Evolutionary conservation across 92 coral and sea anemone genomes (phyloP).

Genomic region (Parazoanthus atlanticus): DNA sequence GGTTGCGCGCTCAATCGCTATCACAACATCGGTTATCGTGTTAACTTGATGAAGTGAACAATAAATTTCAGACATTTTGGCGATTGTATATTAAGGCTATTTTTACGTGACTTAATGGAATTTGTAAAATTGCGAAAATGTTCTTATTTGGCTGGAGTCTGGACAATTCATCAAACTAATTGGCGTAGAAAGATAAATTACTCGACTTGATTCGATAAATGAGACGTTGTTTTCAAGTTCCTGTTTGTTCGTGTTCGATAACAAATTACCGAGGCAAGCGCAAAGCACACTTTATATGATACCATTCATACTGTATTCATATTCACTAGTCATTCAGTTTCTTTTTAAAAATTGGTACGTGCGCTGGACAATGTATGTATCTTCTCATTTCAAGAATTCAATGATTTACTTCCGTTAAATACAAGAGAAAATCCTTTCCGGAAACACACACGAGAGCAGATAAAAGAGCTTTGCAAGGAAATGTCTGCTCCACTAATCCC

Average conservation of each 20-base stretch:
- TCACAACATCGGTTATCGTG: conserved; percentile 4
- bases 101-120: conserved; percentile 45
- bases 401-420: conserved; percentile 42
- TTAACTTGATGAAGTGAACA: conserved; percentile 9
- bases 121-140: conserved; percentile 29
- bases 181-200: conserved; percentile 12
- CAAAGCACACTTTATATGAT: not conserved
- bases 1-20: conserved; percentile 8
- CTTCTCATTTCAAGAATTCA: conserved; percentile 46
- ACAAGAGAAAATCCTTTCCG: conserved; percentile 48
- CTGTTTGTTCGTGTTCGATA: not conserved
- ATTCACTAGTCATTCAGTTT: not conserved
- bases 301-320: not conserved
- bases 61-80: conserved; percentile 23
- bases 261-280: not conserved
- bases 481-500: conserved; percentile 44
- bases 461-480: conserved; percentile 46
- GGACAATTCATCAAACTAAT: conserved; percentile 24
- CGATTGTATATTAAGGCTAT: conserved; percentile 21
- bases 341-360: conserved; percentile 11
- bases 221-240: not conserved
- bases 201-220: conserved; percentile 1
- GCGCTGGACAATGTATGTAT: conserved; percentile 21
- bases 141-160: conserved; percentile 14
- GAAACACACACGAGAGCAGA: conserved; percentile 48